A percentile compares a stretch with the other conserved stretches of the same genome.
Conservation (phyloP, 1,140 invertebrate genomes). For the roundworm (Caenorhabditis elegans) region DNA sequence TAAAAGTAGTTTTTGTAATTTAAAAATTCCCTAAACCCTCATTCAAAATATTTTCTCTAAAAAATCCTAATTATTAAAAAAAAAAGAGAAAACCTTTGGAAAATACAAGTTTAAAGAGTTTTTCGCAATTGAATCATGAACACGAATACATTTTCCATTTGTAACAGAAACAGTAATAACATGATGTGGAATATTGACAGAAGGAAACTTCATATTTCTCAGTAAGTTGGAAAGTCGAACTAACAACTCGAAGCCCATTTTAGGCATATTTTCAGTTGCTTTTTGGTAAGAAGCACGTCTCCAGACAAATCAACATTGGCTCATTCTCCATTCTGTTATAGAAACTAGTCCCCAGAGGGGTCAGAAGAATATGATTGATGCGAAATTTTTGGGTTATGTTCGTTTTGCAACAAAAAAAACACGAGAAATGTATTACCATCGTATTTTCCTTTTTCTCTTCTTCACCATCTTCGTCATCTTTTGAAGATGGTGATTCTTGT, state of each 20-base stretch:
- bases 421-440: background rate
- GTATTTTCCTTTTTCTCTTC: background rate
- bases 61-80: background rate
- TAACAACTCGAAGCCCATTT: background rate
- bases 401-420: background rate
- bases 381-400: background rate
- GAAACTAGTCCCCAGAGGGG: background rate
- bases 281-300: background rate
- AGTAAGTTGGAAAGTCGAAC: background rate
- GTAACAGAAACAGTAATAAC: background rate
- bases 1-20: too few relatives aligned
- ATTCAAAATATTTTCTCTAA: too few relatives aligned
- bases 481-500: background rate
- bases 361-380: background rate
- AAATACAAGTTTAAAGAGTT: slow-evolving; percentile 5
- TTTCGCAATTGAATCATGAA: background rate
- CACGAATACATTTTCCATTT: background rate
- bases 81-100: background rate
- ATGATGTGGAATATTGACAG: background rate
- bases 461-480: background rate
- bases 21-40: too few relatives aligned
- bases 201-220: background rate
- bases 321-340: too few relatives aligned
- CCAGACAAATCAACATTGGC: slow-evolving; percentile 2
- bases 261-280: background rate